These are phyloP conservation scores for Margarornis squamiger DNA, from an alignment of 2,797 vertebrate species.

Conservation along the genomic window DNA sequence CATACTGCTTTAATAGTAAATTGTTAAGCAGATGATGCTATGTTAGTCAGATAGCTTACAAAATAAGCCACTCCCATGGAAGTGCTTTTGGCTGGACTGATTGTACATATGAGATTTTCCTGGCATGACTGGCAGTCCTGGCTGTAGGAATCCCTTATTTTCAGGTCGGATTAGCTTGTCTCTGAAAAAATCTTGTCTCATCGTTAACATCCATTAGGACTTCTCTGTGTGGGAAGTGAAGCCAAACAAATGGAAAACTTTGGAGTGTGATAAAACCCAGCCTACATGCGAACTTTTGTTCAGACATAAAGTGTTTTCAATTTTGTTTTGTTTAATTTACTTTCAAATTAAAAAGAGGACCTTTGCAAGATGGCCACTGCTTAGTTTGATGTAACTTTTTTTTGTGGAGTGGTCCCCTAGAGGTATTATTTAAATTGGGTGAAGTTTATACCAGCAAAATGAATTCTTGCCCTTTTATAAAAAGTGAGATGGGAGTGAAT, in stretches of 20 bases:
- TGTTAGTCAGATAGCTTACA: neutral
- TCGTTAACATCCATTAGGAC: neutral
- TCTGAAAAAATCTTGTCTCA: neutral
- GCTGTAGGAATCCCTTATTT: neutral
- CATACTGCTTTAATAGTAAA: neutral
- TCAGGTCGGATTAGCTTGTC: neutral
- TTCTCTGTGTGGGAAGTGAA: neutral
- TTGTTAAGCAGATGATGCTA: neutral
- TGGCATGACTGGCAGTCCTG: neutral
- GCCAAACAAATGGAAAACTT: neutral
- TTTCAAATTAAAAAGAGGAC: neutral
- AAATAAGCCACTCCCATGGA: neutral
- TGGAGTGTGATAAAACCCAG: neutral
- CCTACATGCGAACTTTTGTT: neutral
- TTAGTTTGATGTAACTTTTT: neutral
- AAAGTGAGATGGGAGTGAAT: neutral
- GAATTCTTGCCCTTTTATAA: neutral
- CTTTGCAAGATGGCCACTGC: neutral
- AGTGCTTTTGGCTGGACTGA: neutral
- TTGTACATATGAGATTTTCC: neutral
- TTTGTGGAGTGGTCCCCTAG: accelerated
- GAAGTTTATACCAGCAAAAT: neutral
- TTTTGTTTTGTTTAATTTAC: neutral
- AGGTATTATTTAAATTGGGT: neutral
- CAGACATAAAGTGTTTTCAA: neutral